Base-by-base conservation (phyloP, 1,140 invertebrate species). In the Nasonia giraulti region DNA sequence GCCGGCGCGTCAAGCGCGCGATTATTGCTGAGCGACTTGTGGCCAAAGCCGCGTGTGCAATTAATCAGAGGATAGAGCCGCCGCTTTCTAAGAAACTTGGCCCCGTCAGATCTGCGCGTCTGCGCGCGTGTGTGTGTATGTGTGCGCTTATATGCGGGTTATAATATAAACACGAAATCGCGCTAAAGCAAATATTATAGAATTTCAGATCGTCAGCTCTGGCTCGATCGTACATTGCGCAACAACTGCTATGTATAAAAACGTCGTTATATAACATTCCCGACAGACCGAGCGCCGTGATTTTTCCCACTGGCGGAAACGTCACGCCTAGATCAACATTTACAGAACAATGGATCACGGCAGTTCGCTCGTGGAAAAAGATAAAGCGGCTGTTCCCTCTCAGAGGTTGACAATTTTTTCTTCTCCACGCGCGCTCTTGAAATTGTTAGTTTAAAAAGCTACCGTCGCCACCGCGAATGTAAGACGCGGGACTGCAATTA, bases 11-110 rank as follows among this genome's bases (percentile, higher is more conserved):
- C 74, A 47, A 71, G 31, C 77, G 80, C 68, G 20, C 68, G 82
- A 55, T 79, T 31, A 62, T 27, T 33, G 78, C 50, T 69, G 75
- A 83, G 20, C 27, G 82, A 71, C 8, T 50, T 8, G 74, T 5
- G 55, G 37, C 62, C n/a, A 40, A 27, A 37, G 33, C 33, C 33
- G 33, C 33, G 33, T 44, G 40, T 44, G 74, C 47, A 62, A 83
- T 83, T 77, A 83, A 83, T 83, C 82, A 82, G 73, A 23, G 47
- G 31, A 31, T 40, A 76, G 50, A 73, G 33, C 17, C 50, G n/a
- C 80, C 40, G 71, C 50, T 75, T 82, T 82, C 81, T 76, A 31
- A 76, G 73, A 82, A 68, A 33, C 62, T 33, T 62, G 17, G 17
- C 31, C 44, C 40, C 73, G 12, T 75, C 10, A n/a, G 27, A 33